Evolutionary conservation across 2,888 invertebrate genomes (phyloP), one percentile per base, ranked within the genome.

Genomic region (Campaea margaritaria): DNA sequence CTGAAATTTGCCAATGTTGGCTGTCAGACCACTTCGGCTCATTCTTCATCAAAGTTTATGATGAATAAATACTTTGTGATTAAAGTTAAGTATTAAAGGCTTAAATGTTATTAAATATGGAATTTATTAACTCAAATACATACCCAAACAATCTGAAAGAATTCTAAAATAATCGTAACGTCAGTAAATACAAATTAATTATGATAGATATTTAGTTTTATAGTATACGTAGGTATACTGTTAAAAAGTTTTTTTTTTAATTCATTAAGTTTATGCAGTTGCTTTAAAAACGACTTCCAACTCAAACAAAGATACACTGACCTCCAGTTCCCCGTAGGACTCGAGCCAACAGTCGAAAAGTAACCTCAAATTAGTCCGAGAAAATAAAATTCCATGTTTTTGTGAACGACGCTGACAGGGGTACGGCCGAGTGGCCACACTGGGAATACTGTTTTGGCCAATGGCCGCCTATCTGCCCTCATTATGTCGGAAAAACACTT

Each of bases 361-460:
- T 76, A 78, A 82, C 83, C 82, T 81, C 83, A 83, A 86, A 87
- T 86, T 85, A 84, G 81, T 75, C 72, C 68, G 73, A 70, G 75
- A 84, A 84, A 86, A 83, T 82, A 86, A 85, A 83, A 79, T 65
- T 72, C 75, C 74, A 73, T 76, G 78, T 81, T 83, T 79, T 79
- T 78, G 73, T 75, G 74, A 68, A 69, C 66, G 70, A 67, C 69
- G 68, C 73, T 80, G 82, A 80, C 85, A 81, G 78, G 81, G 82
- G 83, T 68, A 75, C 69, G 73, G 59, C 74, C 67, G 75, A 85
- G 82, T 78, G 79, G 78, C 75, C 73, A 69, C 76, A 71, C 68
- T 70, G 74, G 75, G 73, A 73, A 73, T 73, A 75, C 74, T 75
- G 77, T 79, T 78, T 78, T 78, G 76, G 73, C 72, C 77, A 77